Conservation (phyloP, 2,888 invertebrate species). For the Stegophylla sp. region DNA sequence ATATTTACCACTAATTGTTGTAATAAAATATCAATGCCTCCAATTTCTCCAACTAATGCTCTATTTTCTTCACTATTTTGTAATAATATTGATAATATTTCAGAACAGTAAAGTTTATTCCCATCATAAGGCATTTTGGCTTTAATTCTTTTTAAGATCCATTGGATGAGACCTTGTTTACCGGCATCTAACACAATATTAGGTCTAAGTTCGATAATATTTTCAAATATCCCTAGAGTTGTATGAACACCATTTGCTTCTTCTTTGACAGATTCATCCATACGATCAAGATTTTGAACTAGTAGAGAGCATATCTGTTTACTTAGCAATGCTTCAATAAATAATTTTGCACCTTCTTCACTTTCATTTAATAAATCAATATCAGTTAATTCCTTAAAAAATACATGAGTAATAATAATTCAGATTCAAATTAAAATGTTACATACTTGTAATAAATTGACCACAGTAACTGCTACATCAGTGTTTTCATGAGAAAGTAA, state of each 20-base stretch:
- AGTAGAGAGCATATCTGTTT: constrained; percentile 89
- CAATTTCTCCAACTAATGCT: constrained; percentile 83
- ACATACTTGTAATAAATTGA: constrained; percentile 73
- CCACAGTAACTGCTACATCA: constrained; percentile 84
- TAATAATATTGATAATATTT: constrained; percentile 91
- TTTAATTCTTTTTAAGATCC: constrained; percentile 90
- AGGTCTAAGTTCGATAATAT: constrained; percentile 87
- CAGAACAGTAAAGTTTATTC: constrained; percentile 94
- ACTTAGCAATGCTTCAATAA: constrained; percentile 86
- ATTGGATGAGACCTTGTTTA: constrained; percentile 87
- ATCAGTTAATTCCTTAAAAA: constrained; percentile 87
- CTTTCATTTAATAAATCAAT: constrained; percentile 94
- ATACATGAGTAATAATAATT: constrained; percentile 65
- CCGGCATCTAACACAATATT: constrained; percentile 84
- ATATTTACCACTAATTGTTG: constrained; percentile 86
- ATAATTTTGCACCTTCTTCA: constrained; percentile 84
- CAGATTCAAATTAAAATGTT: neutral
- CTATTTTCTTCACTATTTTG: constrained; percentile 88
- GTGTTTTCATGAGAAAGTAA: constrained; percentile 95
- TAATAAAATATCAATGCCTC: constrained; percentile 93
- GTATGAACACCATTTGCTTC: constrained; percentile 97
- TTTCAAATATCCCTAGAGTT: constrained; percentile 90
- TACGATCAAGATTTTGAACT: constrained; percentile 89
- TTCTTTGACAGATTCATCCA: constrained; percentile 92
- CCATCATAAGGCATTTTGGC: constrained; percentile 90